Evolutionary conservation across 2,113 vertebrate genomes (phyloP), one percentile per base, ranked within the genome.

Genomic region (Triplophysa rosa): DNA sequence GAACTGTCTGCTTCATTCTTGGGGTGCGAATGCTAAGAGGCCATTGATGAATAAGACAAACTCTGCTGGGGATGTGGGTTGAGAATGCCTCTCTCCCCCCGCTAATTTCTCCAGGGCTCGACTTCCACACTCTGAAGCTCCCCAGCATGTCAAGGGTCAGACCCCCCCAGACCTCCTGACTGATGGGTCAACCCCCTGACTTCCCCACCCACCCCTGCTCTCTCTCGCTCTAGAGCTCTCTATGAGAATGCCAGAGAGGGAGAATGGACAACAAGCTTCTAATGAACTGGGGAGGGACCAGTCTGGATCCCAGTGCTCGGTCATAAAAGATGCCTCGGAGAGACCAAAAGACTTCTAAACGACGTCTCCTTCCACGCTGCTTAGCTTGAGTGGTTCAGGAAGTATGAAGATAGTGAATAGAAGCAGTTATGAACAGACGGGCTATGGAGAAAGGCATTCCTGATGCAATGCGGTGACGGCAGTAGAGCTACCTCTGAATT

Each of bases 11-110:
- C 91, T 91, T 92, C 92, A 92, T 91, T 93, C 86, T 90, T 90
- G 89, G 91, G 90, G 90, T 92, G 92, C 90, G 90, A 91, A 92
- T 92, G 91, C 91, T 92, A 90, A 93, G 90, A 93, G 91, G 90
- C 90, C 90, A 91, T 94, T 93, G 87, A 92, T 91, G 88, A 92
- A 82, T 89, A 85, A 88, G 88, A 89, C 86, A 84, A 91, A 90
- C 92, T 92, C 91, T 89, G 84, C 87, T 79, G 82, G 83, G 49
- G 83, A 82, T 85, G 72, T 40, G 85, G 85, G 87, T 86, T 88
- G 85, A 87, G 82, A 64, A 90, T 67, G 52, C 91, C 87, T 88
- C 88, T 84, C 90, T 80, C 87, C 84, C 88, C 86, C 86, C 86
- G 86, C 85, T 91, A 90, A 88, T 89, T 90, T 93, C 90, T 91